Evolutionary conservation across 1,140 invertebrate genomes (phyloP), one percentile per base, ranked within the genome.

Genomic region (Lutraria rhynchaena): DNA sequence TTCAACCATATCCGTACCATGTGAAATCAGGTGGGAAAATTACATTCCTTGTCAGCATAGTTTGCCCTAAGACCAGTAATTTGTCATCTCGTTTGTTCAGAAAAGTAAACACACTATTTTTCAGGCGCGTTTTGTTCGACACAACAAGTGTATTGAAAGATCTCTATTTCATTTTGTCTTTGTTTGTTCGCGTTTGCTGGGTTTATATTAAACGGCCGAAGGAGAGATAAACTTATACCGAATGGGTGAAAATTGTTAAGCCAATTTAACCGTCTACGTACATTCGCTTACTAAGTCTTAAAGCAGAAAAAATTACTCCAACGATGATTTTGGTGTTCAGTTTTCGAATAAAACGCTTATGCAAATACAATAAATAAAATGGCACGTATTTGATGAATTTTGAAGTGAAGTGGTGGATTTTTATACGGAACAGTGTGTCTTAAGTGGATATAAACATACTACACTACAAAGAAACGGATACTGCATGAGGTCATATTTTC

Each of bases 101-200:
- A 49, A 67, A 67, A 67, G 63, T 67, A 67, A 67, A 67, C 44
- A 67, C 63, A 46, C 24, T 27, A 67, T 67, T 67, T 67, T 35
- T 35, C 22, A 41, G 24, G 41, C 44, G 29, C 27, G 22, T 51
- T 9, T 67, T 67, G 63, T 67, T 67, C 44, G 24, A 67, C 63
- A 67, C 63, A 67, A 49, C 44, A 67, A 67, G 63, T 46, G 63
- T 67, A 67, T 67, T 67, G 63, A 67, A 67, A 67, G 37, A 41
- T 41, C 44, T 51, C 37, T 4, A 24, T 31, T 31, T 67, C 44
- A 31, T 46, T 67, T 67, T 11, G 22, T 3, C 27, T 4, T 37
- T 67, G 41, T 67, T 67, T 67, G 63, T 67, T 46, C 63, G 63
- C 63, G 37, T 67, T 49, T 67, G 63, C 44, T 41, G 5, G 49